Base-by-base conservation (phyloP, 2,113 vertebrate species). In the Vulpes vulpes region DNA sequence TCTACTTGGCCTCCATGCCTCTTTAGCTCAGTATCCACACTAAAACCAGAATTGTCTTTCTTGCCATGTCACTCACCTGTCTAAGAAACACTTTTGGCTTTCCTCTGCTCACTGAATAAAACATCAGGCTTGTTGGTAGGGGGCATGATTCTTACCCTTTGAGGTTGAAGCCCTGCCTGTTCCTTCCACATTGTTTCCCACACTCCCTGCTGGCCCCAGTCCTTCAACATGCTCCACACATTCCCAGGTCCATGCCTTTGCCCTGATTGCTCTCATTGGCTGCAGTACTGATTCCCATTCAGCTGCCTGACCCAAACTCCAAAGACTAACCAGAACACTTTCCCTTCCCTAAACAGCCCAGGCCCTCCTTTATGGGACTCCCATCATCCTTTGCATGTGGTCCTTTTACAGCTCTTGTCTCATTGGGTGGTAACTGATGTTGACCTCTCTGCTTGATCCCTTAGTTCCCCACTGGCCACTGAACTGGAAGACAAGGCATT, bases 21-120 rank as follows among this genome's bases (percentile, higher is more conserved):
- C 49, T 62, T 59, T 19, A 90, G 38, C 23, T 59, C 14, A 60
- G 11, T 74, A 6, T 97, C 59, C 8, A 73, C 38, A 62, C 12
- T 15, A 22, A 87, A 92, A 62, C 38, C 62, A 83, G 8, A 91
- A 25, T 19, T 19, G 0, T 1, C n/a, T 69, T 96, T 87, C 71
- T 96, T 60, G 55, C 23, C 65, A 57, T 7, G 59, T 20, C 49
- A 35, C 32, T 73, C 25, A 14, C 69, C 27, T 92, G 8, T 83
- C 59, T 87, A n/a, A 85, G 81, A 83, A 71, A 32, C 14, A 1
- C 15, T 79, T 51, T n/a, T 19, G 15, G 7, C 15, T 90, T 76
- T 87, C 91, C 88, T 96, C 76, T 95, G 91, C 73, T 59, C 87
- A 43, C 22, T 55, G 80, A 93, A 91, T n/a, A 65, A 76, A 96